Base-by-base conservation (phyloP, 1,140 invertebrate species). In the Heterodera schachtii region DNA sequence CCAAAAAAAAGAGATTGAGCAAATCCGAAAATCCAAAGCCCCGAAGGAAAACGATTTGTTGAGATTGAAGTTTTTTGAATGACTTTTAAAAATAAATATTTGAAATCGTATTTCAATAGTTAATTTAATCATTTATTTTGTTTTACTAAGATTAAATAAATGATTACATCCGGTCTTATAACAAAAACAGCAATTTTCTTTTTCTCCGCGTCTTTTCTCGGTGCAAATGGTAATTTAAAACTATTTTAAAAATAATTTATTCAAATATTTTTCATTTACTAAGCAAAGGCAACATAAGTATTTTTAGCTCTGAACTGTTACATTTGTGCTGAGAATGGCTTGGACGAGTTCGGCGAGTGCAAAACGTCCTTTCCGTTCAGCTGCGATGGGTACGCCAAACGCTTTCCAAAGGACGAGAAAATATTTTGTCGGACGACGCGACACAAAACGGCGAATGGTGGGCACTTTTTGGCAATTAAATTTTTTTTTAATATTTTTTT, bases 291-390 rank as follows among this genome's bases (percentile, higher is more conserved):
- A 13, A 60, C 16, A 77, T 76, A 47, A 44, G 64, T 21, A 44
- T 8, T 44, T 66, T 57, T 69, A 69, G 73, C 84, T 21, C 64
- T 87, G 41, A 78, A 73, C 64, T 87, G 86, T 64, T 84, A 82
- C 73, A 86, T 87, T 21, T 87, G 86, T 74, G 86, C 78, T 0
- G 85, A 88, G 9, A 74, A 57, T 41, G 78, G 79, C 41, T 70
- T 87, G 41, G 82, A 80, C 5, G 86, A 87, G 73, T 85, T 82
- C 46, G 86, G 87, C 67, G 86, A 87, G 67, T 87, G 86, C 75
- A 69, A 16, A 6, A 75, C 75, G 19, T 81, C 88, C 64, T 88
- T 88, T 60, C 80, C 82, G 31, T 87, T 82, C 57, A 86, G 86
- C 69, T 87, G 86, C 67, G 74, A 74, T 31, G 64, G 47, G n/a